Evolutionary conservation across 2,888 invertebrate genomes (phyloP), one percentile per base, ranked within the genome.

Genomic region (Macrophya annulata): DNA sequence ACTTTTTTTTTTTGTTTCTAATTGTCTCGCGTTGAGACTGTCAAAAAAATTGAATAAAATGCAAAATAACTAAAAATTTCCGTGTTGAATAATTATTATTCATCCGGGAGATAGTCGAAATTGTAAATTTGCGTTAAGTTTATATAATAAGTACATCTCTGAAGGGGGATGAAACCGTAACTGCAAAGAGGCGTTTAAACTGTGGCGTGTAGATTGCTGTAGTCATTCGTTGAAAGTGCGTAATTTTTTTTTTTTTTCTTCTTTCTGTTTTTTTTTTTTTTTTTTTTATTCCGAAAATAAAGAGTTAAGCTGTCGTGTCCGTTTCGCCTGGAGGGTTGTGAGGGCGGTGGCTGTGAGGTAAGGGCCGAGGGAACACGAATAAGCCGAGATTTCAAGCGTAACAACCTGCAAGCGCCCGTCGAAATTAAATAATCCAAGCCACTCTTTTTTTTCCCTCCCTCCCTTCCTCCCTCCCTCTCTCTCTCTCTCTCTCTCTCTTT

Each of bases 381-480:
- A 83, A 83, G 83, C 83, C 68, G 71, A 83, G 83, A 83, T 83
- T 83, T 83, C 83, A 71, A 65, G 83, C 83, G 83, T 83, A 83
- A 83, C 82, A 48, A 83, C 68, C 83, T 55, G 55, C 55, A 45
- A 48, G 71, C 68, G 83, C 83, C 37, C 83, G 83, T 83, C 83
- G 83, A 83, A 83, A 83, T 83, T 83, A 83, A 83, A 83, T 83
- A 83, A 83, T 83, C 65, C 83, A 43, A 48, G 68, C 68, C 40
- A 31, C 37, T 71, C 37, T 12, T 40, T 9, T 31, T 62, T 37
- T 40, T n/a, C 17, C 37, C n/a, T 15, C 45, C 45, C 17, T 43
- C n/a, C 45, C 77, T 25, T 15, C 4, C 48, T 62, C 62, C 15
- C 62, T n/a, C n/a, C 31, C 45, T 74, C 17, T 43, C n/a, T 74